A percentile compares a stretch with the other conserved stretches of the same genome.
These are phyloP conservation scores for Sebastes baramenuke DNA, from an alignment of 2,797 vertebrate species.

Conservation along the genomic window DNA sequence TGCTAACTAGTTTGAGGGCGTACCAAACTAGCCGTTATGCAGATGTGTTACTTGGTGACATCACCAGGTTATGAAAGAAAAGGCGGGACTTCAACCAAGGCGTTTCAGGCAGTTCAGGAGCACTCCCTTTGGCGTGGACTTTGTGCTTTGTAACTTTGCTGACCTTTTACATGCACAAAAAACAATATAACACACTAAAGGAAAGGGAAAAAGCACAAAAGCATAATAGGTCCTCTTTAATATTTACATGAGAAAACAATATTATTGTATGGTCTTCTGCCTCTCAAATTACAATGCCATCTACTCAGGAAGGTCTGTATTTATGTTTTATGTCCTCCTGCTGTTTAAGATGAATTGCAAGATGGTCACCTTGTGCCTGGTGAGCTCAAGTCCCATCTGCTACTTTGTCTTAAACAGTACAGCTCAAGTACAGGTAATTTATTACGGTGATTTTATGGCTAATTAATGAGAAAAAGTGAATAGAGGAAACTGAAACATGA, in stretches of 20 bases:
- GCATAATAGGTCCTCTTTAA: background rate
- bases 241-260: background rate
- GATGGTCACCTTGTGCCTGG: constrained; percentile 11
- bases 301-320: background rate
- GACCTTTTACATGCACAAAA: constrained; percentile 10
- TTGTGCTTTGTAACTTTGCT: too few relatives aligned
- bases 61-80: too few relatives aligned
- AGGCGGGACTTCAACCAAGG: too few relatives aligned
- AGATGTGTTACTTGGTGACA: too few relatives aligned
- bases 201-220: background rate
- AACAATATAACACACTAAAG: too few relatives aligned
- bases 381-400: constrained; percentile 23
- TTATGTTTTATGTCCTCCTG: background rate
- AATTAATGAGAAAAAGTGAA: constrained; percentile 29
- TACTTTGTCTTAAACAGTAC: constrained; percentile 12
- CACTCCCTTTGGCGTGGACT: too few relatives aligned
- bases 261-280: background rate
- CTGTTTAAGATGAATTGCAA: constrained; percentile 21
- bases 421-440: constrained; percentile 24
- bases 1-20: too few relatives aligned
- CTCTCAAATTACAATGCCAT: background rate
- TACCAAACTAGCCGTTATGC: too few relatives aligned
- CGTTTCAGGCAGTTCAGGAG: too few relatives aligned
- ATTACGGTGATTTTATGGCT: constrained; percentile 7
- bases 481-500: constrained; percentile 1